Evolutionary conservation across 2,113 vertebrate genomes (phyloP), one percentile per base, ranked within the genome.

Genomic region (Myocastor coypus): DNA sequence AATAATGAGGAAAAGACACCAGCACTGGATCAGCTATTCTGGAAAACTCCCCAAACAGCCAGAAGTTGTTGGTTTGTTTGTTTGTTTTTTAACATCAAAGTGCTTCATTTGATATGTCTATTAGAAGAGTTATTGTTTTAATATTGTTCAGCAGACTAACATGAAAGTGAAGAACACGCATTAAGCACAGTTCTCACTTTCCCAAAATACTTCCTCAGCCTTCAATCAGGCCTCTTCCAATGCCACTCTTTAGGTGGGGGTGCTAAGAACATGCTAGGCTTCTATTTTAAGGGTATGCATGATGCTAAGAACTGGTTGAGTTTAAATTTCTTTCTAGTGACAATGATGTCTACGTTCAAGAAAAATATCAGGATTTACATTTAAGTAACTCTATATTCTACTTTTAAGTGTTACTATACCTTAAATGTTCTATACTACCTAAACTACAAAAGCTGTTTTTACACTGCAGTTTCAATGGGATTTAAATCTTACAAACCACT

Each of bases 11-110:
- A 71, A 59, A 87, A 96, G 57, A 86, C 50, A 42, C 13, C 82
- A 97, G 81, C 82, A 94, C 86, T 92, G 0, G 0, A 17, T 92
- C 97, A 98, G 97, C 94, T 78, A 86, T 92, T 97, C 95, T 87
- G 20, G 85, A 97, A 97, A 96, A 5, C 85, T 52, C 75, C 46
- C 52, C 55, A 20, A n/a, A 96, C 34, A 92, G 14, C 71, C 61
- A 92, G 50, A 93, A 83, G 13, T 40, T 57, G 28, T 40, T n/a
- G 95, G 80, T 78, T 73, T 73, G 8, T 37, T 82, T 52, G 9
- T 40, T 83, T 80, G 77, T 80, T 64, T 83, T 55, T 83, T 78
- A 71, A 75, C 7, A 57, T 57, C 1, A 80, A 50, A 92, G 63
- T 37, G 59, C 81, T 95, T 97, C 1, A 61, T 92, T 89, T 91